Evolutionary conservation across 1,140 invertebrate genomes (phyloP).

Genomic region (Ganaspis sp.): DNA sequence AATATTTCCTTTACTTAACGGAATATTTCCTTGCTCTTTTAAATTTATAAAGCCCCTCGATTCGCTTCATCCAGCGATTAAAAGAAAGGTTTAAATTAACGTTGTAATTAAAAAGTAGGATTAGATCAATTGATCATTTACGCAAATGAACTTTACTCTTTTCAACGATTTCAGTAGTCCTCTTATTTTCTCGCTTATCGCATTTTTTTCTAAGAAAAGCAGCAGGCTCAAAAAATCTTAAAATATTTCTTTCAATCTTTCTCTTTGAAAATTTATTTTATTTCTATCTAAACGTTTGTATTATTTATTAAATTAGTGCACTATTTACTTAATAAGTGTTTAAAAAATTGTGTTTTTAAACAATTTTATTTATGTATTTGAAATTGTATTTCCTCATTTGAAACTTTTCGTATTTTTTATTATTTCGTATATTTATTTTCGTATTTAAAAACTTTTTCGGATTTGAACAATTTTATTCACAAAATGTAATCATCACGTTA

Average conservation of each 20-base stretch:
- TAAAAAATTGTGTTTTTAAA: too few species aligned
- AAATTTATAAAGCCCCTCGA: not conserved
- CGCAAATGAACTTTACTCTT: not conserved
- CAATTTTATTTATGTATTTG: too few species aligned
- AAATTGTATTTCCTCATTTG: too few species aligned
- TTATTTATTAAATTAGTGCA: too few species aligned
- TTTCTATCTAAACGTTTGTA: too few species aligned
- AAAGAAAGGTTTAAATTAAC: not conserved
- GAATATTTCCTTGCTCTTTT: slow-evolving; percentile 8
- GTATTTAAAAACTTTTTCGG: too few species aligned
- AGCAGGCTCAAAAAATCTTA: not conserved
- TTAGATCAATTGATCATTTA: not conserved
- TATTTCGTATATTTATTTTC: too few species aligned
- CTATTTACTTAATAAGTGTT: too few species aligned
- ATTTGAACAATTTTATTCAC: too few species aligned
- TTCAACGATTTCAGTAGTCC: not conserved
- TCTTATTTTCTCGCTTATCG: not conserved
- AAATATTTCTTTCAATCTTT: not conserved
- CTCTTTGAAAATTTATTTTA: not conserved
- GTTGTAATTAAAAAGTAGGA: not conserved
- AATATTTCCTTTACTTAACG: slow-evolving; percentile 2
- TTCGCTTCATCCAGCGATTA: not conserved
- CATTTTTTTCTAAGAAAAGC: not conserved
- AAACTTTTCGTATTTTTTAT: too few species aligned
- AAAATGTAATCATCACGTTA: too few species aligned